phyloP scores from a whole-genome alignment of 1,140 invertebrate genomes.

The Globodera ellingtonae region DNA sequence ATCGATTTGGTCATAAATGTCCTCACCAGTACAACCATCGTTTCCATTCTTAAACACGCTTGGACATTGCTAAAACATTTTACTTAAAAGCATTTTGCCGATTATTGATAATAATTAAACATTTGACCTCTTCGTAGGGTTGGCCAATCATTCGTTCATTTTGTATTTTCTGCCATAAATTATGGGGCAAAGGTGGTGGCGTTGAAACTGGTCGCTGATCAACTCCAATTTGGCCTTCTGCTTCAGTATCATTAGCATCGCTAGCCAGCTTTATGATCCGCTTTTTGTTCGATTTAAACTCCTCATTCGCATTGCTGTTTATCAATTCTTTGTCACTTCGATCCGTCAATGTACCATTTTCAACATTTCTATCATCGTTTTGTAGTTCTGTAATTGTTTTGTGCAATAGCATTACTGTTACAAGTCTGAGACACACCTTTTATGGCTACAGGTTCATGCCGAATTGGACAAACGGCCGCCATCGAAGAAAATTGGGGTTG shows the following conservation, averaged over 20 bases:
- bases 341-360: too few species aligned
- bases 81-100: not conserved
- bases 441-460: not conserved
- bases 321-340: too few species aligned
- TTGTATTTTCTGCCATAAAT: not conserved
- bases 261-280: not conserved
- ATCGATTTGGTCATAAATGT: conserved; percentile 29
- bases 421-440: not conserved
- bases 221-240: not conserved
- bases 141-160: not conserved
- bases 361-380: not conserved
- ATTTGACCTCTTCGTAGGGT: not conserved
- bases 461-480: not conserved
- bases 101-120: not conserved
- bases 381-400: not conserved
- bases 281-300: too few species aligned
- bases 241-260: not conserved
- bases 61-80: not conserved
- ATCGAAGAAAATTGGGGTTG: not conserved
- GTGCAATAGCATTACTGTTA: not conserved
- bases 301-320: too few species aligned
- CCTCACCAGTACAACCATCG: not conserved
- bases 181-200: not conserved
- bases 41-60: not conserved
- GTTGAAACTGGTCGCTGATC: too few species aligned